These are phyloP conservation scores for Eidolon helvum DNA, from an alignment of 2,113 vertebrate genomes.

Conservation along the genomic window DNA sequence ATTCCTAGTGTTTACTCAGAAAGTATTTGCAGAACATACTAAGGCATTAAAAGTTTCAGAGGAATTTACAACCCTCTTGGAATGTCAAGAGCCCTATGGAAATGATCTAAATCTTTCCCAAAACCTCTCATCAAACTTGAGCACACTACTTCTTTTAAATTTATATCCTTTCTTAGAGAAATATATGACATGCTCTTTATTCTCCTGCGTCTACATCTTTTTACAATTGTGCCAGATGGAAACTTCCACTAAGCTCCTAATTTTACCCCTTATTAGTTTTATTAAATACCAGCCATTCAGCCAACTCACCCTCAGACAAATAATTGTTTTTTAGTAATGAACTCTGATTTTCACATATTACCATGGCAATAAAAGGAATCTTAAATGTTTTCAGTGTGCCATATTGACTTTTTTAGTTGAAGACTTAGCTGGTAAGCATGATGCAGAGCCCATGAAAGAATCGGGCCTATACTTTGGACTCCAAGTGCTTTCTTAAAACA, in stretches of 20 bases:
- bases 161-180: not conserved
- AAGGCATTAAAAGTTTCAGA: conserved; percentile 66
- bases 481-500: not conserved
- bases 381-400: not conserved
- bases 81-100: not conserved
- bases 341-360: conserved; percentile 14
- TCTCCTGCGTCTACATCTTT: not conserved
- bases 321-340: conserved; percentile 31
- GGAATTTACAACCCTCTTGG: not conserved
- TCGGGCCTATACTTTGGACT: not conserved
- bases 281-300: conserved; percentile 18
- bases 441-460: not conserved
- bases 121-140: not conserved
- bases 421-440: not conserved
- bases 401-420: not conserved
- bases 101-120: conserved; percentile 49
- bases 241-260: conserved; percentile 26
- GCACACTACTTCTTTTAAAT: not conserved
- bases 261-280: not conserved
- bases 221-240: not conserved
- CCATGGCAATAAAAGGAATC: not conserved
- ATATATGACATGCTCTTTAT: not conserved
- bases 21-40: conserved; percentile 63
- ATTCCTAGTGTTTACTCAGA: conserved; percentile 57
- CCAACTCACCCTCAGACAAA: conserved; percentile 17